phyloP scores from a whole-genome alignment of 2,113 vertebrate genomes.

The Leucopsar rothschildi region DNA sequence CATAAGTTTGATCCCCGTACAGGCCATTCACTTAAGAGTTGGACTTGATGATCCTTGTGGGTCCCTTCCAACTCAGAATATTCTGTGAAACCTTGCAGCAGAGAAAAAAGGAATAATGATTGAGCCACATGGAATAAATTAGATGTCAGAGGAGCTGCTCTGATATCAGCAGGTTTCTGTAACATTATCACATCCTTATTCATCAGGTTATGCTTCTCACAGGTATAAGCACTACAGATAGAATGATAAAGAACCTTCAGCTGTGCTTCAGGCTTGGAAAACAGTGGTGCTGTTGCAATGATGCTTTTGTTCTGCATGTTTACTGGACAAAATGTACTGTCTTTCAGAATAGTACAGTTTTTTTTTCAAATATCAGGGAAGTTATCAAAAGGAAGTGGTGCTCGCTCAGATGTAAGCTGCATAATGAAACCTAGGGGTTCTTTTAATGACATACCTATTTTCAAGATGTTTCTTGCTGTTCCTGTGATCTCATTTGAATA shows the following conservation, averaged over 20 bases:
- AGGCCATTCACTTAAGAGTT: neutral
- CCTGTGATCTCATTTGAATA: conserved; percentile 17
- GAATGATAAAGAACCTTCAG: conserved; percentile 51
- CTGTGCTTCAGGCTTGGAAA: conserved; percentile 26
- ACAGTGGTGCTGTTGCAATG: neutral
- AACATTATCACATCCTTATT: conserved; percentile 63
- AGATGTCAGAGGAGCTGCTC: conserved; percentile 47
- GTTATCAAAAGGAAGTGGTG: conserved; percentile 9
- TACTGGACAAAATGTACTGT: conserved; percentile 14
- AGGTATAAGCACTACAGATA: conserved; percentile 33
- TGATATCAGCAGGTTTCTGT: conserved; percentile 56
- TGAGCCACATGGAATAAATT: conserved; percentile 45
- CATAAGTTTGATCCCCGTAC: neutral
- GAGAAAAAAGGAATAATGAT: conserved; percentile 43
- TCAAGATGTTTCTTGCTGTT: neutral
- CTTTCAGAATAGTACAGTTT: neutral
- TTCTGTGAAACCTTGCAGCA: neutral
- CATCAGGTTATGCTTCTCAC: conserved; percentile 57
- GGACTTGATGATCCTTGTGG: neutral
- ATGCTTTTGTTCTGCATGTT: conserved; percentile 29
- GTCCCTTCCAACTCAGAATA: neutral
- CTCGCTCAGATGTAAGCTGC: neutral
- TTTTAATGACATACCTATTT: neutral
- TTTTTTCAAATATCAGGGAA: neutral
- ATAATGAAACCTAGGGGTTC: neutral